Evolutionary conservation across 2,113 vertebrate genomes (phyloP), one percentile per base, ranked within the genome.

Genomic region (Anhinga rufa): DNA sequence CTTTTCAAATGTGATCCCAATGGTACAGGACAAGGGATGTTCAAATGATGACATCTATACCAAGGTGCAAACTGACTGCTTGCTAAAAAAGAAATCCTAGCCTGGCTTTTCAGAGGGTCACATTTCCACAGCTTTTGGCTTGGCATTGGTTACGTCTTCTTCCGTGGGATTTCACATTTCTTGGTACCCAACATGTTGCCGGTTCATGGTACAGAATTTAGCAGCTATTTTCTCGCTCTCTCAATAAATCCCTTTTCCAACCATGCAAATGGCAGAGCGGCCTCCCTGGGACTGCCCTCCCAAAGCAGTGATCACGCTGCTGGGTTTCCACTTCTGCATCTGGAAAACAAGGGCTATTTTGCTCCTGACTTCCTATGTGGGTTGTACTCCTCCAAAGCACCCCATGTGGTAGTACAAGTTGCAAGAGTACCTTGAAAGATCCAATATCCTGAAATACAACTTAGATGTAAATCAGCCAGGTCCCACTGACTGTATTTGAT

Each of bases 1-100:
- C 83, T 93, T 95, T 97, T 84, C 61, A 88, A 86, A 94, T 82
- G n/a, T 2, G 21, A 44, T 79, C 82, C 88, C 75, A 60, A 1
- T 40, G 78, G 91, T 86, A 86, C 57, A 65, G 94, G 70, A 54
- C 60, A 69, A 79, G 52, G 87, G 86, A 74, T 70, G 25, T 52
- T 61, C 14, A 28, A 76, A 44, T 21, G 77, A 55, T 85, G 62
- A 49, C 21, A 24, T 91, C 87, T 83, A 38, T 85, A 87, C 26
- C 15, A 88, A 96, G 77, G 48, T 69, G 28, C 17, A 58, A 77
- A 82, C 15, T 36, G 61, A 21, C 36, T 18, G 28, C 44, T 77
- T 77, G 31, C 68, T 77, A 44, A 46, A 90, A 94, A 82, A 40
- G 9, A 26, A 72, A 71, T 36, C 36, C 44, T 75, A 66, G 75